Conservation (phyloP, 2,888 invertebrate species). For the Oscheius myriophilus region DNA sequence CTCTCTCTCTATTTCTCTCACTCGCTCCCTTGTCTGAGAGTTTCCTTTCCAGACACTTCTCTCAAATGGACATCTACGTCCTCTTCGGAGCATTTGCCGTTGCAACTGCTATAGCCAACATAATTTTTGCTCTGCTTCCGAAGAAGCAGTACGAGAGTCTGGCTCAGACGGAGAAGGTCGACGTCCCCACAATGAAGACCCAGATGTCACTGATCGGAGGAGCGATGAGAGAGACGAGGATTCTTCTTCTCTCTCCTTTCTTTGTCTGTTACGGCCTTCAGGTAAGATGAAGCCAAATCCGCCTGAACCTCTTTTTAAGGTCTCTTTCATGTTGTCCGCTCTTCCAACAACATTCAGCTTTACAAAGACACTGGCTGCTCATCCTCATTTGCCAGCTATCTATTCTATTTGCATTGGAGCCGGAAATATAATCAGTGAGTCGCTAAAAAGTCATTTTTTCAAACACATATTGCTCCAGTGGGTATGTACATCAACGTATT, state of each 20-base stretch:
- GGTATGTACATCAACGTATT: constrained; percentile 27
- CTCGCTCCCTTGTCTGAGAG: no score
- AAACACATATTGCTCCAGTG: no score
- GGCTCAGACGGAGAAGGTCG: constrained; percentile 25
- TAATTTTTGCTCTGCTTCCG: constrained; percentile 23
- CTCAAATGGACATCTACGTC: constrained; percentile 22
- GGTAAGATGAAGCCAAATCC: neutral
- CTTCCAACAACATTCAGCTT: constrained; percentile 28
- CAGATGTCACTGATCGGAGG: constrained; percentile 16
- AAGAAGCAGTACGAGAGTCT: constrained; percentile 23
- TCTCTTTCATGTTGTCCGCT: constrained; percentile 24
- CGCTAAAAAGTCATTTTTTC: no score
- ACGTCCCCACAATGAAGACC: constrained; percentile 19
- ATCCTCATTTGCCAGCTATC: constrained; percentile 27
- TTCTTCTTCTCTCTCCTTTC: constrained; percentile 22
- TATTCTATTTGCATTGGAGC: constrained; percentile 24
- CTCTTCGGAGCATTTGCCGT: constrained; percentile 22
- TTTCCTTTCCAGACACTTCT: constrained; percentile 28
- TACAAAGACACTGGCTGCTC: constrained; percentile 20
- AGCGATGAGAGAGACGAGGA: constrained; percentile 23
- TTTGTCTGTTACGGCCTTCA: constrained; percentile 29
- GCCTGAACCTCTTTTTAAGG: neutral
- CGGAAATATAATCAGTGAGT: constrained; percentile 33
- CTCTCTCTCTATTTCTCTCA: no score
- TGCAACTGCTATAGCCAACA: constrained; percentile 17